phyloP scores from a whole-genome alignment of 2,888 invertebrate genomes.

The Punctoribates punctum region DNA sequence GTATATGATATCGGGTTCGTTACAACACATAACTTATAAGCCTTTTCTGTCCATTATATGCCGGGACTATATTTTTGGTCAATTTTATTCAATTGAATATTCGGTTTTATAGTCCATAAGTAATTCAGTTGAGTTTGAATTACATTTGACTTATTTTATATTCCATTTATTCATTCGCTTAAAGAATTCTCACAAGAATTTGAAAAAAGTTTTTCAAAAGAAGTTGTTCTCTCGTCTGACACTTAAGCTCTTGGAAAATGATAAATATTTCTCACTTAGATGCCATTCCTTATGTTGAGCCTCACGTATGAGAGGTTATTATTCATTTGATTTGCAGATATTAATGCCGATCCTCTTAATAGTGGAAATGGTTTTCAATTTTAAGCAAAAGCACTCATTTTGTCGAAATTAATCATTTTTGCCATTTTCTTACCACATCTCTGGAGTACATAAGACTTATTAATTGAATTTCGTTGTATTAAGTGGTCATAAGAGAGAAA shows the following conservation, averaged over 20 bases:
- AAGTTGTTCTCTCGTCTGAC: background rate
- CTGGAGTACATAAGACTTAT: background rate
- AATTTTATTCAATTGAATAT: background rate
- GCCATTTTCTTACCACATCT: background rate
- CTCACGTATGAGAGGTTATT: background rate
- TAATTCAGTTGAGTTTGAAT: slow-evolving; percentile 8
- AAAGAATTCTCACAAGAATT: slow-evolving; percentile 3
- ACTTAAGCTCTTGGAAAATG: background rate
- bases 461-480: slow-evolving; percentile 3
- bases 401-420: background rate
- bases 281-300: background rate
- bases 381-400: background rate
- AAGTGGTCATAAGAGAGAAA: background rate
- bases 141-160: slow-evolving; percentile 4
- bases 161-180: background rate
- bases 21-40: background rate
- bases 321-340: background rate
- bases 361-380: background rate
- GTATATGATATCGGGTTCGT: background rate
- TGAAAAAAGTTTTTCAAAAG: background rate
- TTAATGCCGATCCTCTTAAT: background rate
- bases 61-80: background rate
- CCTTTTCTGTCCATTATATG: background rate
- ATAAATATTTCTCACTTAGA: background rate
- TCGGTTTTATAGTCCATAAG: background rate